Evolutionary conservation across 2,797 vertebrate species (phyloP).

Genomic region (Sebastes variabilis): DNA sequence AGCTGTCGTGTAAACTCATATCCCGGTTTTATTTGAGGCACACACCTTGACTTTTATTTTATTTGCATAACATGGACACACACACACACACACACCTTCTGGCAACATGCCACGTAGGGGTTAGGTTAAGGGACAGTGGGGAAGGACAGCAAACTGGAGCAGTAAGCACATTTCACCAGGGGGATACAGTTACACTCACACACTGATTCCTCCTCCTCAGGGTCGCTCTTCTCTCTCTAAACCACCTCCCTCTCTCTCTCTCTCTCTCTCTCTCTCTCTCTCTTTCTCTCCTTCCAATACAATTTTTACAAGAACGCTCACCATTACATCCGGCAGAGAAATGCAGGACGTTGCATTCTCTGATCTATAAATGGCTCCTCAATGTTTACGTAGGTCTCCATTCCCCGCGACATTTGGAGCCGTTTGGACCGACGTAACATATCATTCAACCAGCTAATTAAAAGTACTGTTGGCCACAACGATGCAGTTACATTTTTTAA

Average conservation of each 20-base stretch:
- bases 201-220: conserved; percentile 1
- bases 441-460: conserved; percentile 4
- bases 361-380: conserved; percentile 48
- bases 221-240: background rate
- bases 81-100: conserved; percentile 35
- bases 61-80: conserved; percentile 42
- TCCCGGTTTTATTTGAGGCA: conserved; percentile 13
- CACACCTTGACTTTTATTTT: conserved; percentile 28
- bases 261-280: no score
- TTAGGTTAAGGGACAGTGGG: conserved; percentile 61
- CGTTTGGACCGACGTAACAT: background rate
- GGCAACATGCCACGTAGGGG: conserved; percentile 47
- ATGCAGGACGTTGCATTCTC: conserved; percentile 18
- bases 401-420: background rate
- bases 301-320: conserved; percentile 43
- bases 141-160: conserved; percentile 72
- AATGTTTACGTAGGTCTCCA: conserved; percentile 24
- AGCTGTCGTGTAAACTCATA: conserved; percentile 29
- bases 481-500: background rate
- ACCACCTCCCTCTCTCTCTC: background rate
- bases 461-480: background rate
- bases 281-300: conserved; percentile 26
- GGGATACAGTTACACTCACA: conserved; percentile 69
- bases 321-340: conserved; percentile 30
- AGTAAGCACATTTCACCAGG: conserved; percentile 77